Percentiles rank a stretch among this genome's conserved stretches.
Evolutionary conservation across 1,140 invertebrate species (phyloP).

Genomic region (Drosophila punjabiensis): DNA sequence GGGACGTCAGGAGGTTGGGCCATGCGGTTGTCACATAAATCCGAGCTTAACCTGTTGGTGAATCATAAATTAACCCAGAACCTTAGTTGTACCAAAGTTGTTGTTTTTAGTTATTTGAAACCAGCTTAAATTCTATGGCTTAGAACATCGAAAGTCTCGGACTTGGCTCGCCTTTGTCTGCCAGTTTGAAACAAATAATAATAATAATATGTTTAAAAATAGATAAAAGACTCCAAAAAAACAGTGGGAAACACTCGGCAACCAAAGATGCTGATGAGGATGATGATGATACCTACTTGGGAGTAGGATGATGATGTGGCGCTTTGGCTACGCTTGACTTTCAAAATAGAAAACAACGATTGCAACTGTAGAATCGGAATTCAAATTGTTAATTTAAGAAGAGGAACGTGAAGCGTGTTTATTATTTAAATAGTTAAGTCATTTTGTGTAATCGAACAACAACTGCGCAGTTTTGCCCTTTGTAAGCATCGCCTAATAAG

Average conservation of each 20-base stretch:
- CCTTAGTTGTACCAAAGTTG: conserved; percentile 35
- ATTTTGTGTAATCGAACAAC: conserved; percentile 58
- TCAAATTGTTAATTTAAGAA: conserved; percentile 19
- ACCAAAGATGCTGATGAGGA: conserved; percentile 9
- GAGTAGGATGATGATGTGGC: conserved; percentile 42
- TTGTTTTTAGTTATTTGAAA: conserved; percentile 28
- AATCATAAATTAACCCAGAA: conserved; percentile 59
- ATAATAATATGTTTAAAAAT: conserved; percentile 38
- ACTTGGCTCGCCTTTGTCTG: conserved; percentile 32
- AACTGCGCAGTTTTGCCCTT: conserved; percentile 70
- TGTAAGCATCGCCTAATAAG: conserved; percentile 45
- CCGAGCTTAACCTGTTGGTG: conserved; percentile 60
- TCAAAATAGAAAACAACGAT: conserved; percentile 18
- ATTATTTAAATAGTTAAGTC: conserved; percentile 72
- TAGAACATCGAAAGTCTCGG: conserved; percentile 15
- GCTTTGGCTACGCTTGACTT: conserved; percentile 34
- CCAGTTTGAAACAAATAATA: conserved; percentile 24
- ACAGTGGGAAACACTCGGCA: conserved; percentile 41
- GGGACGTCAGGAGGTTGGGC: conserved; percentile 23
- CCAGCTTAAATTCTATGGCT: conserved; percentile 13
- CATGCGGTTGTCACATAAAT: conserved; percentile 55
- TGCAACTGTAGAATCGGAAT: conserved; percentile 33
- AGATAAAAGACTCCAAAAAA: conserved; percentile 32
- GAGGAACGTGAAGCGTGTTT: conserved; percentile 60
- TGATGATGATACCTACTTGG: conserved; percentile 12